phyloP scores from a whole-genome alignment of 1,140 invertebrate species.

The Drosophila suzukii region DNA sequence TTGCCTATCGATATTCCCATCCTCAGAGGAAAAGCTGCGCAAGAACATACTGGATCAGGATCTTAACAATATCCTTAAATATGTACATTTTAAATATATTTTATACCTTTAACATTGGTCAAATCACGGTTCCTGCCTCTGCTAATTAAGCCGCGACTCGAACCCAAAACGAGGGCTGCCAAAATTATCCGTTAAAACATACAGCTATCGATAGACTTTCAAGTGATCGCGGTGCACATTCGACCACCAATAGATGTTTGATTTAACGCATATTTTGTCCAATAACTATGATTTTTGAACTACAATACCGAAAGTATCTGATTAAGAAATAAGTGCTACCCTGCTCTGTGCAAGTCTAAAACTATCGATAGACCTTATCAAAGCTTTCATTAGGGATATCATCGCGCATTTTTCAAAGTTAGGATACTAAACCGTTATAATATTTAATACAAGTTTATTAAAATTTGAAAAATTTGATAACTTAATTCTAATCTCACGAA shows the following conservation, averaged over 20 bases:
- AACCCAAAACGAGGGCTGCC: neutral
- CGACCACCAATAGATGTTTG: constrained; percentile 12
- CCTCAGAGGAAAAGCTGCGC: neutral
- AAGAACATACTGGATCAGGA: too few relatives aligned
- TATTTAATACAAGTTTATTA: too few relatives aligned
- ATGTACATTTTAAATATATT: neutral
- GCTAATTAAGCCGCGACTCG: neutral
- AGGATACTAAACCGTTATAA: too few relatives aligned
- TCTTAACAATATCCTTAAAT: neutral
- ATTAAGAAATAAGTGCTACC: neutral
- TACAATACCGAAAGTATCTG: neutral
- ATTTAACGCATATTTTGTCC: constrained; percentile 1
- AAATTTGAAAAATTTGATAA: too few relatives aligned
- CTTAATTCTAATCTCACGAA: neutral
- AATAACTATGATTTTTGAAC: neutral
- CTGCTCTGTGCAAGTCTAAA: neutral
- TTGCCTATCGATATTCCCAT: neutral
- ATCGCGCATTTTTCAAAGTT: neutral
- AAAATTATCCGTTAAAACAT: constrained; percentile 39
- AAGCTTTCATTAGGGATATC: neutral
- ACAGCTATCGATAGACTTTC: constrained; percentile 21
- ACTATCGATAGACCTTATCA: neutral
- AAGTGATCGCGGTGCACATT: neutral
- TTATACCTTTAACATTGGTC: neutral
- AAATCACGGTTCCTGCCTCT: neutral